Evolutionary conservation across 2,113 vertebrate genomes (phyloP).

Genomic region (Antechinus stuartii): DNA sequence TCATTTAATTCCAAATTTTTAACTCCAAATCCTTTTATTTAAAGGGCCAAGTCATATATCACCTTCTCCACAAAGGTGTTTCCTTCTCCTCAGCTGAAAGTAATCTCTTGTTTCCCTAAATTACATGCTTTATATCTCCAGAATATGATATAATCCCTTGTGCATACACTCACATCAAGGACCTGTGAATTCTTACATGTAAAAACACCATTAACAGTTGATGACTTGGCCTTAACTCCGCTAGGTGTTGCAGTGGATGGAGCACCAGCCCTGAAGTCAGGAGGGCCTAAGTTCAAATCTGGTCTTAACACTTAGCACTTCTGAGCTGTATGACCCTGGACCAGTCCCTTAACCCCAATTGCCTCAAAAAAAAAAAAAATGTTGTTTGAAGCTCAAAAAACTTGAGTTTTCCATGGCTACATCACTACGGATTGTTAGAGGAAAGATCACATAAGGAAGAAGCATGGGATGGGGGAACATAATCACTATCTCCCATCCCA

Average conservation of each 20-base stretch:
- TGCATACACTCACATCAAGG: not conserved
- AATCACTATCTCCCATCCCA: not conserved
- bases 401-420: not conserved
- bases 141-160: not conserved
- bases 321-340: too few species aligned
- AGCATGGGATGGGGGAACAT: not conserved
- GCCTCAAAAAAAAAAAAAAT: too few species aligned
- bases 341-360: too few species aligned
- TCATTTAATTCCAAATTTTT: not conserved
- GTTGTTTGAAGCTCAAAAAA: not conserved
- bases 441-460: not conserved
- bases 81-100: not conserved
- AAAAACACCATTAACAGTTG: not conserved
- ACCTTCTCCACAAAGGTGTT: not conserved
- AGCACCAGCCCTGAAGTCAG: too few species aligned
- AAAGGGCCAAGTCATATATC: not conserved
- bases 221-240: not conserved
- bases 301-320: too few species aligned
- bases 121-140: not conserved
- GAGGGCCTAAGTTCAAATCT: too few species aligned
- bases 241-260: too few species aligned
- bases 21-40: not conserved
- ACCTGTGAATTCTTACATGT: not conserved
- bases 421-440: not conserved
- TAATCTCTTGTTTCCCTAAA: not conserved